Conservation (phyloP, 2,888 invertebrate species). For the Heterodera filipjevi region DNA sequence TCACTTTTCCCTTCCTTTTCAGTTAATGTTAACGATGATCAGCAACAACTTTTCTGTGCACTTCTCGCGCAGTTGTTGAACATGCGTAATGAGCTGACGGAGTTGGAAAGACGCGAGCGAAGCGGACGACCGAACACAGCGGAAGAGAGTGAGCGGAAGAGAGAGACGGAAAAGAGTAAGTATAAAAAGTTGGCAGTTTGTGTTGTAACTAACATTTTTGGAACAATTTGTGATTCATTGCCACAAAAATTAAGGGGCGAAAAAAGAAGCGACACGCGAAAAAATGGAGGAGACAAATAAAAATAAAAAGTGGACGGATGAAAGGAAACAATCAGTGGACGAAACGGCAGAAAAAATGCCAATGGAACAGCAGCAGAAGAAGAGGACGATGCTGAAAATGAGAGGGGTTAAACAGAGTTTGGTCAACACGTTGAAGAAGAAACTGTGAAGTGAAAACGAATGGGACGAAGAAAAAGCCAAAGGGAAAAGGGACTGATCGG, state of each 20-base stretch:
- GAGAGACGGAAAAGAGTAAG: not conserved
- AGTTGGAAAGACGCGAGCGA: constrained; percentile 7
- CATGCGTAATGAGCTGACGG: constrained; percentile 32
- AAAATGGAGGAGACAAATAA: not conserved
- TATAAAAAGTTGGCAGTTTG: not conserved
- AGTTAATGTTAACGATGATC: not conserved
- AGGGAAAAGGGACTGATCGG: not conserved
- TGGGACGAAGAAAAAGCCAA: not conserved
- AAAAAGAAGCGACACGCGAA: constrained; percentile 4
- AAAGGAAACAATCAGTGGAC: not conserved
- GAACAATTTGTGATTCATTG: too few species aligned
- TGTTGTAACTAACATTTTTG: not conserved
- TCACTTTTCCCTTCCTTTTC: not conserved
- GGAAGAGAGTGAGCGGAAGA: constrained; percentile 6
- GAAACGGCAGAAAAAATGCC: not conserved
- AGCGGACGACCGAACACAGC: not conserved
- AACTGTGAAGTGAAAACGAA: not conserved
- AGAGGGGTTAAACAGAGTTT: constrained; percentile 2
- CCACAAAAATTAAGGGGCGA: not conserved
- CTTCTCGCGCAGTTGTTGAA: constrained; percentile 31
- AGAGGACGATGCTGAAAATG: constrained; percentile 1
- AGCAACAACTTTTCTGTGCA: constrained; percentile 19
- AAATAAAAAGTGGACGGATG: not conserved
- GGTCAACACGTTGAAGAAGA: constrained; percentile 1
- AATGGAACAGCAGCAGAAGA: not conserved